Percentiles rank a stretch among this genome's conserved stretches.
These are phyloP conservation scores for Megaceryle torquata DNA, from an alignment of 2,113 vertebrate genomes.

Conservation along the genomic window DNA sequence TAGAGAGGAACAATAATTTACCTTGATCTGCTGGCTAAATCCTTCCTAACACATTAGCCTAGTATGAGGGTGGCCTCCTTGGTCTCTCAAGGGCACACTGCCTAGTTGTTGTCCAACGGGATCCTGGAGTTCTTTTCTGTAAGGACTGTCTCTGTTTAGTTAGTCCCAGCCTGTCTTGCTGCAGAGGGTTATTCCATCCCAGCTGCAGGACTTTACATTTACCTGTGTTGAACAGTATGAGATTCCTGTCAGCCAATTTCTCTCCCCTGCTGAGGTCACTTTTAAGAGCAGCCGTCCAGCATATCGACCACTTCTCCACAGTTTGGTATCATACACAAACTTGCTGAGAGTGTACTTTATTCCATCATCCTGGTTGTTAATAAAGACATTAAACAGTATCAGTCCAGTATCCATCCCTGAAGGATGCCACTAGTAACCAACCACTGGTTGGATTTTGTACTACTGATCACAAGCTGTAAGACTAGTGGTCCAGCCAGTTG, in stretches of 20 bases:
- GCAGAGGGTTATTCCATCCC: not conserved
- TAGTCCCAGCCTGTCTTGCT: not conserved
- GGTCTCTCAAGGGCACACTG: not conserved
- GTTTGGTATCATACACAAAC: not conserved
- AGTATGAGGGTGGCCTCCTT: not conserved
- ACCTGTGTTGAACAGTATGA: not conserved
- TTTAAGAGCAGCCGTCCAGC: not conserved
- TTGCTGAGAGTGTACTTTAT: not conserved
- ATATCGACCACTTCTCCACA: not conserved
- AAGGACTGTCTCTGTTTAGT: not conserved
- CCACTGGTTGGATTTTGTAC: not conserved
- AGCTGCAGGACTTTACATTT: not conserved
- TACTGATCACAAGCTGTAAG: not conserved
- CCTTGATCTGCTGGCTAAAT: not conserved
- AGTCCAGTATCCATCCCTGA: not conserved
- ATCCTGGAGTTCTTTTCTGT: not conserved
- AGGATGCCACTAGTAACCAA: not conserved
- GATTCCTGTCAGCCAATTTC: not conserved
- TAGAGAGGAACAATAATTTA: not conserved
- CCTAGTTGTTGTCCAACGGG: not conserved
- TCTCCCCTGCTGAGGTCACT: not conserved
- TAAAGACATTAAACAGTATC: not conserved
- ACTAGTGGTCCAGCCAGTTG: not conserved
- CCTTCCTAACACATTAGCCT: not conserved
- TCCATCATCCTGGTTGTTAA: not conserved